A percentile compares a stretch with the other conserved stretches of the same genome.
Evolutionary conservation across 2,113 vertebrate species (phyloP).

Genomic region (Nycticorax nycticorax): DNA sequence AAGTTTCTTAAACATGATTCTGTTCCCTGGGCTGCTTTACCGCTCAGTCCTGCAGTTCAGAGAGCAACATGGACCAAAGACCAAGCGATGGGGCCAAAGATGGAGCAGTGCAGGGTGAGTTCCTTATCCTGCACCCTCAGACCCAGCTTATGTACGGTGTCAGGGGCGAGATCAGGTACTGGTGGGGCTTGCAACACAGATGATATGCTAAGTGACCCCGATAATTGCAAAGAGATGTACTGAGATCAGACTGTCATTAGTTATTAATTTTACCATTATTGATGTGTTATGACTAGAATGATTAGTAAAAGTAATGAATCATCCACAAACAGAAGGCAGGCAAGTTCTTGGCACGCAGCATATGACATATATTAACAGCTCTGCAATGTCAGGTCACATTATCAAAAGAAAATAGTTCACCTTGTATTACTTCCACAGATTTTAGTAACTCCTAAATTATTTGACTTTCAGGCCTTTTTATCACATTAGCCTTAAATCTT

Average conservation of each 20-base stretch:
- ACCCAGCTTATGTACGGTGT: rapidly evolving
- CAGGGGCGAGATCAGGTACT: background rate
- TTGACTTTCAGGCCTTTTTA: background rate
- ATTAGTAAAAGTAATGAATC: constrained; percentile 15
- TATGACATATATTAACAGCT: background rate
- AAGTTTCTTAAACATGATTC: rapidly evolving
- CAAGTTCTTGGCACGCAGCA: background rate
- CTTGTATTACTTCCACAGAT: background rate
- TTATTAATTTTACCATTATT: background rate
- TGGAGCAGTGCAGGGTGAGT: background rate
- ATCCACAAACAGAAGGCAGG: background rate
- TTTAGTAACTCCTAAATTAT: background rate
- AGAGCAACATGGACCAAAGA: background rate
- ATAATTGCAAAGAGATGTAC: background rate
- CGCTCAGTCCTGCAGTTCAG: background rate
- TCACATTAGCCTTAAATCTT: background rate
- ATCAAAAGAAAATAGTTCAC: background rate
- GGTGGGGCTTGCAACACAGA: background rate
- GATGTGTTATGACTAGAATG: background rate
- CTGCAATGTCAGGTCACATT: background rate
- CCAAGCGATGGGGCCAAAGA: background rate
- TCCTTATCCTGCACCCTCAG: background rate
- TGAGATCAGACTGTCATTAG: background rate
- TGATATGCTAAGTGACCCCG: background rate
- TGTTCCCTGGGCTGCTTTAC: background rate